phyloP scores from a whole-genome alignment of 2,797 vertebrate genomes.

The Varecia variegata region DNA sequence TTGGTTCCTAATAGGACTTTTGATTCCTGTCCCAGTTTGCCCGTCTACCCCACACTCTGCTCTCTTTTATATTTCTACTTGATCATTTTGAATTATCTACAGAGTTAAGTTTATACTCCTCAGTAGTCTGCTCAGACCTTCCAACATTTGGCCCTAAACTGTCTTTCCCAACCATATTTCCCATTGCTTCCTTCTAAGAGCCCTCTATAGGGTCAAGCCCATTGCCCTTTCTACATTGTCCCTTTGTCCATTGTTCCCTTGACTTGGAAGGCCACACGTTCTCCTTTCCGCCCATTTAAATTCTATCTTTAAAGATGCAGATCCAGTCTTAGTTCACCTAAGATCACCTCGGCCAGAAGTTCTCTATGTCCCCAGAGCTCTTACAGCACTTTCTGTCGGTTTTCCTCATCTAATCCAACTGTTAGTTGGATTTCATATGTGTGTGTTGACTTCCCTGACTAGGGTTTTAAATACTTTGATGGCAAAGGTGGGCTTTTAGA shows the following conservation, averaged over 20 bases:
- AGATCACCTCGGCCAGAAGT: not conserved
- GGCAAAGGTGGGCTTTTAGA: not conserved
- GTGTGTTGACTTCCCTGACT: not conserved
- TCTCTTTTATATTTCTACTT: conserved; percentile 18
- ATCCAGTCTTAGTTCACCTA: not conserved
- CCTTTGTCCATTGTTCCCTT: not conserved
- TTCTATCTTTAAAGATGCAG: not conserved
- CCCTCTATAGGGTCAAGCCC: not conserved
- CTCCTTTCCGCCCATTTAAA: not conserved
- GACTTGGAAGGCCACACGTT: not conserved
- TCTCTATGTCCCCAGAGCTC: not conserved
- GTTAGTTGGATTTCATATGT: not conserved
- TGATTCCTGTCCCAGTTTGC: not conserved
- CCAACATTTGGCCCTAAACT: not conserved
- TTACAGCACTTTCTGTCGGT: not conserved
- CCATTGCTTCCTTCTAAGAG: not conserved
- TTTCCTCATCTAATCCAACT: not conserved
- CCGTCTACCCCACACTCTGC: not conserved
- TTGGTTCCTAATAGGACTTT: conserved; percentile 44
- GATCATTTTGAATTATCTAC: conserved; percentile 2
- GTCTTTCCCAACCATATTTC: not conserved
- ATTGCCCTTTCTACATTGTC: not conserved
- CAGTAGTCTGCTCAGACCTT: not conserved
- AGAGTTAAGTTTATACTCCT: not conserved
- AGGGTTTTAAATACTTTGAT: conserved; percentile 37